phyloP scores from a whole-genome alignment of 2,888 invertebrate species.

The Ditylenchus weischeri region DNA sequence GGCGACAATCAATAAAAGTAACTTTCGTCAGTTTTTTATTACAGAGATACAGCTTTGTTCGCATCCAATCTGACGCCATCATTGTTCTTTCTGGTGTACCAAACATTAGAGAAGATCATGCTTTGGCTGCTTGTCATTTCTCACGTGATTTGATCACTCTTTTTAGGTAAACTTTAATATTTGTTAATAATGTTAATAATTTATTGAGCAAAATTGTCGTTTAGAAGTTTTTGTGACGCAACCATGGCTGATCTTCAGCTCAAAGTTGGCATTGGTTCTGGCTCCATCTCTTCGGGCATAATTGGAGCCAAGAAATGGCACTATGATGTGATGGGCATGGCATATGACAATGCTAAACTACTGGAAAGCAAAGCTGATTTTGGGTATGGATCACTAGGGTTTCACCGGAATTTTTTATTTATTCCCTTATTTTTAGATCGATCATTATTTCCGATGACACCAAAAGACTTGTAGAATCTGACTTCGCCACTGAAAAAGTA shows the following conservation, averaged over 20 bases:
- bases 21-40: too few relatives aligned
- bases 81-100: conserved; percentile 34
- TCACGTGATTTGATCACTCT: conserved; percentile 33
- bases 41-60: conserved; percentile 32
- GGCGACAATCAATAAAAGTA: too few relatives aligned
- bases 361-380: conserved; percentile 40
- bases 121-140: conserved; percentile 32
- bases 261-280: conserved; percentile 45
- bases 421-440: conserved; percentile 10
- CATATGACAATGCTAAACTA: conserved; percentile 48
- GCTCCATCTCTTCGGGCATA: conserved; percentile 42
- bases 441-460: conserved; percentile 33
- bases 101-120: conserved; percentile 19
- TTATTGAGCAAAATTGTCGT: conserved; percentile 15
- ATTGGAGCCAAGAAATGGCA: conserved; percentile 55
- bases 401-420: background rate
- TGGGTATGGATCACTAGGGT: conserved; percentile 7
- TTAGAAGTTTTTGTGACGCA: conserved; percentile 52
- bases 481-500: conserved; percentile 24
- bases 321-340: conserved; percentile 51
- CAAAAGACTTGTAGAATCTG: conserved; percentile 21
- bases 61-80: conserved; percentile 36
- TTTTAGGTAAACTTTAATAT: conserved; percentile 21
- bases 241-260: conserved; percentile 49
- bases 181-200: background rate